phyloP scores from a whole-genome alignment of 2,113 vertebrate genomes.

The Gorsachius goisagi region DNA sequence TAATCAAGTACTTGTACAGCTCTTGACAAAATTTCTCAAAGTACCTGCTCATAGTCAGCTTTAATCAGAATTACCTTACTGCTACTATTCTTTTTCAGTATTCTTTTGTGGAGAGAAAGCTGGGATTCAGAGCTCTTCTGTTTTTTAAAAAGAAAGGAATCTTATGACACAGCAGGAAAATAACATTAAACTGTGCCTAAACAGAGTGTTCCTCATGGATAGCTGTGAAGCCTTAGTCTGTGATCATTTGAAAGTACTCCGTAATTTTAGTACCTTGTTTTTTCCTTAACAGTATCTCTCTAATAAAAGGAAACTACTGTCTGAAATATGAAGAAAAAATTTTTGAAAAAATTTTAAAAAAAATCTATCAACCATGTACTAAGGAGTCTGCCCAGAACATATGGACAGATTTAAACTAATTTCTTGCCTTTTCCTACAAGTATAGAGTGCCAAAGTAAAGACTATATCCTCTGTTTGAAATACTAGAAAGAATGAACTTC shows the following conservation, averaged over 20 bases:
- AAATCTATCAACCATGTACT: not conserved
- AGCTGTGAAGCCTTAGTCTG: not conserved
- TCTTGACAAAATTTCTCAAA: constrained; percentile 17
- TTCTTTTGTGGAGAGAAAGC: not conserved
- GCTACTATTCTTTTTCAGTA: not conserved
- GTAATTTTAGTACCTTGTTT: not conserved
- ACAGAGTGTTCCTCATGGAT: not conserved
- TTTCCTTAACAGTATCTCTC: not conserved
- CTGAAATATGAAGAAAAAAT: not conserved
- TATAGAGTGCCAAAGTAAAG: not conserved
- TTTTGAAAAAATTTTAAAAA: no score
- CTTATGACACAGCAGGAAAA: constrained; percentile 6
- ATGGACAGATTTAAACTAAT: not conserved
- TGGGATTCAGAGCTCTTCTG: not conserved
- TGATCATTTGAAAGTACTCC: not conserved
- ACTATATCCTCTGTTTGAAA: not conserved
- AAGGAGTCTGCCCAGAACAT: not conserved
- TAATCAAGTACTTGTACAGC: constrained; percentile 5
- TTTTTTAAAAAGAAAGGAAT: not conserved
- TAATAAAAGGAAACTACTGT: not conserved
- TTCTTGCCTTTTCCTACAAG: not conserved
- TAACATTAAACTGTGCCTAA: not conserved
- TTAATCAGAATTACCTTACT: constrained; percentile 16
- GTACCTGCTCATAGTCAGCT: not conserved
- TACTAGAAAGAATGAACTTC: not conserved